A percentile compares a stretch with the other conserved stretches of the same genome.
These are phyloP conservation scores for Drosophila leonis DNA, from an alignment of 2,888 invertebrate species.

Conservation along the genomic window DNA sequence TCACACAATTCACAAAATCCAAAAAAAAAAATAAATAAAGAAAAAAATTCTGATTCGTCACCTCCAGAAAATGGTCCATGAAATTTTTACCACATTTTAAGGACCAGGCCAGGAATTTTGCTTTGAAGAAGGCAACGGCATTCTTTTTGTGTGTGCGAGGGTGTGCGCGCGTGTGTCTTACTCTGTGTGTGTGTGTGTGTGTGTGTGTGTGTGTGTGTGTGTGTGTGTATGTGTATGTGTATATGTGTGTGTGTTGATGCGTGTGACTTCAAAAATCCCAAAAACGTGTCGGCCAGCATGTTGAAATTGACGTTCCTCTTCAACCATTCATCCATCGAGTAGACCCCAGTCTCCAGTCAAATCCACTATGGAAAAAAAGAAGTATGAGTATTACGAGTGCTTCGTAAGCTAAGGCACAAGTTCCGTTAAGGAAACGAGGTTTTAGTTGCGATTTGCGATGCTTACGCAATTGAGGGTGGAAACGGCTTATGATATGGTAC, in stretches of 20 bases:
- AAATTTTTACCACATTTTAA: conserved; percentile 62
- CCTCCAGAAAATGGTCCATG: conserved; percentile 62
- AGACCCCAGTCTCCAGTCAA: neutral
- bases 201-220: conserved; percentile 26
- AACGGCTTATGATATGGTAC: conserved; percentile 38
- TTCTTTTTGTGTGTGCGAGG: conserved; percentile 26
- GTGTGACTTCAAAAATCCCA: conserved; percentile 81
- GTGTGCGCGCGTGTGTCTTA: conserved; percentile 8
- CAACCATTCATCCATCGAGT: conserved; percentile 3
- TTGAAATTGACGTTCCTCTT: conserved; percentile 64
- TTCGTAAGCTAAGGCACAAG: conserved; percentile 18
- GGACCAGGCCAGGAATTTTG: conserved; percentile 46
- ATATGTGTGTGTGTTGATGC: conserved; percentile 54
- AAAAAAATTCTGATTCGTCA: conserved; percentile 68
- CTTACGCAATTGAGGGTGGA: conserved; percentile 32
- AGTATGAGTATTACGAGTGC: conserved; percentile 24
- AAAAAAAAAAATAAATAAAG: conserved; percentile 20
- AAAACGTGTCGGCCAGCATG: conserved; percentile 83
- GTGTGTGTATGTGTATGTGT: conserved; percentile 25
- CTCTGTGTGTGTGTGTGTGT: conserved; percentile 20
- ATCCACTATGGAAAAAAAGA: conserved; percentile 9
- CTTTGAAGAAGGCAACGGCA: conserved; percentile 55
- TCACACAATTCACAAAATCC: conserved; percentile 66
- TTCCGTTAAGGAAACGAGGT: conserved; percentile 13
- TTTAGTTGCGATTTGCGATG: conserved; percentile 7